Percentiles rank a stretch among this genome's conserved stretches.
Evolutionary conservation across 2,797 vertebrate species (phyloP).

Genomic region (Mico argentatus): DNA sequence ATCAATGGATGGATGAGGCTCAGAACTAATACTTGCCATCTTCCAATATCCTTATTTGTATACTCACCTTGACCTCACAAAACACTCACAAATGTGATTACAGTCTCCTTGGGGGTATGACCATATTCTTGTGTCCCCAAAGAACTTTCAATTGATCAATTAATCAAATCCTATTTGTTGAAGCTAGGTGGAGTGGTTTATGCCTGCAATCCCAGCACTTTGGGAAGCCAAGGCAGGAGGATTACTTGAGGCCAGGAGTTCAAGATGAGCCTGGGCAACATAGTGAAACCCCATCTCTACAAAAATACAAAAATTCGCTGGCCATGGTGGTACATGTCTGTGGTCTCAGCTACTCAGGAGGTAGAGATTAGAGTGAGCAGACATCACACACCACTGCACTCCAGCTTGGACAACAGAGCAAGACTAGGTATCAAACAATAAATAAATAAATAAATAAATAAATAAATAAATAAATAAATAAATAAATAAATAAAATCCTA

Average conservation of each 20-base stretch:
- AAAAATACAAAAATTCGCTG: background rate
- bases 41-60: background rate
- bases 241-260: background rate
- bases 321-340: background rate
- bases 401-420: background rate
- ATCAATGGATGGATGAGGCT: background rate
- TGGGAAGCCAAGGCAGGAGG: background rate
- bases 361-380: background rate
- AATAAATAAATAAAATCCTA: background rate
- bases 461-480: too few relatives aligned
- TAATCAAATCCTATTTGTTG: conserved; percentile 21
- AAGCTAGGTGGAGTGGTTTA: background rate
- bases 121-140: background rate
- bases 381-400: background rate
- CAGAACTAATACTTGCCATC: background rate
- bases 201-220: background rate
- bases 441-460: too few relatives aligned
- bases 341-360: background rate
- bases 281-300: background rate
- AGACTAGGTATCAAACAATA: background rate
- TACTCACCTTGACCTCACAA: background rate
- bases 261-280: background rate
- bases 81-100: background rate
- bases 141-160: conserved; percentile 11
- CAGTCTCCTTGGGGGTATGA: background rate